Evolutionary conservation across 2,888 invertebrate genomes (phyloP), one percentile per base, ranked within the genome.

Genomic region (Acanthosepion lycidas): DNA sequence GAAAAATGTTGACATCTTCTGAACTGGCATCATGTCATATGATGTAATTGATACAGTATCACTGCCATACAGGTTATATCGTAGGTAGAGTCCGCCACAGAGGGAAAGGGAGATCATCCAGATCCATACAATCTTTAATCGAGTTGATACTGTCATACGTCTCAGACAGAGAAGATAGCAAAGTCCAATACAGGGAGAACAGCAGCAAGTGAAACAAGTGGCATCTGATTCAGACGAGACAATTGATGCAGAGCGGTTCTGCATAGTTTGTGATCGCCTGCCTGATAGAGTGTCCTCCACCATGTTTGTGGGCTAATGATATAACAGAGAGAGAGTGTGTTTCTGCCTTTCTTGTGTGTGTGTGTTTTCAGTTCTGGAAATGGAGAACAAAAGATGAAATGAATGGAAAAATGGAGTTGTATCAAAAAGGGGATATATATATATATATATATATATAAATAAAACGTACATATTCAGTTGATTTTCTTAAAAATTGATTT

Each of bases 311-410:
- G 78, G n/a, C 33, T 78, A 78, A 78, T 33, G n/a, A 78, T 78
- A 78, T n/a, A 78, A 78, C 78, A n/a, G 78, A 78, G n/a, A n/a
- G n/a, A n/a, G 78, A 78, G n/a, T 78, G n/a, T 78, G 78, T 78
- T n/a, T 78, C 78, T n/a, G 78, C 78, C 78, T 78, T 78, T 78
- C 78, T 78, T 78, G 78, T 78, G 78, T 78, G 78, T 78, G 78
- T 78, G 78, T 78, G 78, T 78, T 78, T 78, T 78, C 78, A 78
- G 78, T 78, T 78, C 78, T 78, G 78, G n/a, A 78, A 78, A 78
- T 78, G 78, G 33, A 78, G 78, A 78, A 78, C 78, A 78, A 78
- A 78, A 78, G 78, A 78, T 78, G 78, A 78, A 78, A 78, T 78
- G 78, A 78, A 78, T 78, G 78, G 78, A 78, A 78, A 78, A 78